These are phyloP conservation scores for Augiades crinisus DNA, from an alignment of 2,888 invertebrate species.

Conservation along the genomic window DNA sequence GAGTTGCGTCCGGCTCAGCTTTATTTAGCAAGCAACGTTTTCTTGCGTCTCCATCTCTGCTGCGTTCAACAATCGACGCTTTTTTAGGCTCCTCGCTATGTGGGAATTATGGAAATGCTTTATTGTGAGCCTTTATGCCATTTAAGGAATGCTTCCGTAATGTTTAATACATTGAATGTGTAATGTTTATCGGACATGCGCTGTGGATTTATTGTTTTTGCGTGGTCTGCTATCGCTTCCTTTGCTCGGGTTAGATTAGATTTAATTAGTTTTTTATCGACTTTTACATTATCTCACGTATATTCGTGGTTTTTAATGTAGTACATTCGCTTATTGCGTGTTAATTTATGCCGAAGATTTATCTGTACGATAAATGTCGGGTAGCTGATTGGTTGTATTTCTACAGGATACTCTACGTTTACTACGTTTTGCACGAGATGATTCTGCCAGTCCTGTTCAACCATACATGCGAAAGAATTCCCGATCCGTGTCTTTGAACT, in stretches of 20 bases:
- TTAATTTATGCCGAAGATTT: no score
- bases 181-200: neutral
- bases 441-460: no score
- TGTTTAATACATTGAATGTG: slow-evolving; percentile 12
- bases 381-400: no score
- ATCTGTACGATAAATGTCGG: no score
- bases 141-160: slow-evolving; percentile 20
- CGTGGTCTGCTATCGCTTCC: slow-evolving; percentile 1
- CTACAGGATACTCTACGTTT: no score
- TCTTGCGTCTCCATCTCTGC: slow-evolving; percentile 13
- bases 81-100: slow-evolving; percentile 18
- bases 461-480: no score
- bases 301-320: neutral
- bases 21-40: slow-evolving; percentile 53
- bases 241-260: slow-evolving; percentile 3
- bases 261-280: slow-evolving; percentile 6
- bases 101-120: slow-evolving; percentile 27
- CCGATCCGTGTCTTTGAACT: no score
- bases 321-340: slow-evolving; percentile 11
- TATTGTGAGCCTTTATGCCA: slow-evolving; percentile 21
- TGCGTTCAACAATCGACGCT: slow-evolving; percentile 17
- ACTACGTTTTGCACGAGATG: no score
- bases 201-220: neutral
- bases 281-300: neutral
- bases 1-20: slow-evolving; percentile 54